These are phyloP conservation scores for Lamellibrachia luymesi DNA, from an alignment of 1,140 invertebrate species.

Conservation along the genomic window DNA sequence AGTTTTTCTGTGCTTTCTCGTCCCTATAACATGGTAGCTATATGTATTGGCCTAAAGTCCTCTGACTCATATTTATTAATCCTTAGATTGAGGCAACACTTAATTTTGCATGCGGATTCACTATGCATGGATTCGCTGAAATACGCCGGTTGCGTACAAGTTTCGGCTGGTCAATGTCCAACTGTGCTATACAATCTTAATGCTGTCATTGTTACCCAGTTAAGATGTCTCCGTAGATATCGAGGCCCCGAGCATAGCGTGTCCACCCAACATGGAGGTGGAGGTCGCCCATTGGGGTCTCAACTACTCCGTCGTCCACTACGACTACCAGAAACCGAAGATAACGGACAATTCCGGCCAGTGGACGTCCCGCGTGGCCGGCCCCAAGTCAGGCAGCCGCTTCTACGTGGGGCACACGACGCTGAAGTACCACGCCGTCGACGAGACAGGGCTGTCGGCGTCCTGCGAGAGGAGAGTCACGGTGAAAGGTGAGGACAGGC, in stretches of 20 bases:
- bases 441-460: background rate
- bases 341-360: constrained; percentile 14
- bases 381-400: background rate
- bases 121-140: too few relatives aligned
- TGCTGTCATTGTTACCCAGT: background rate
- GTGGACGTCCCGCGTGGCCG: background rate
- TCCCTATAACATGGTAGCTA: too few relatives aligned
- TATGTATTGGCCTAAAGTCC: too few relatives aligned
- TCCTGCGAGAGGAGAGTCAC: background rate
- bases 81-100: too few relatives aligned
- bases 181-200: too few relatives aligned
- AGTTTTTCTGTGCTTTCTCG: too few relatives aligned
- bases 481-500: background rate
- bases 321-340: constrained; percentile 7
- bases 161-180: too few relatives aligned
- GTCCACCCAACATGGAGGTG: constrained; percentile 14
- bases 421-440: background rate
- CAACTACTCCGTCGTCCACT: constrained; percentile 21
- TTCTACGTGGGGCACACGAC: background rate
- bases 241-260: constrained; percentile 16
- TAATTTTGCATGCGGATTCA: too few relatives aligned
- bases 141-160: too few relatives aligned
- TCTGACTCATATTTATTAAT: too few relatives aligned
- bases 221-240: constrained; percentile 20
- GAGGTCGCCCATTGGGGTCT: background rate